A percentile compares a stretch with the other conserved stretches of the same genome.
phyloP scores from a whole-genome alignment of 2,797 vertebrate genomes.

The Leuciscus waleckii region DNA sequence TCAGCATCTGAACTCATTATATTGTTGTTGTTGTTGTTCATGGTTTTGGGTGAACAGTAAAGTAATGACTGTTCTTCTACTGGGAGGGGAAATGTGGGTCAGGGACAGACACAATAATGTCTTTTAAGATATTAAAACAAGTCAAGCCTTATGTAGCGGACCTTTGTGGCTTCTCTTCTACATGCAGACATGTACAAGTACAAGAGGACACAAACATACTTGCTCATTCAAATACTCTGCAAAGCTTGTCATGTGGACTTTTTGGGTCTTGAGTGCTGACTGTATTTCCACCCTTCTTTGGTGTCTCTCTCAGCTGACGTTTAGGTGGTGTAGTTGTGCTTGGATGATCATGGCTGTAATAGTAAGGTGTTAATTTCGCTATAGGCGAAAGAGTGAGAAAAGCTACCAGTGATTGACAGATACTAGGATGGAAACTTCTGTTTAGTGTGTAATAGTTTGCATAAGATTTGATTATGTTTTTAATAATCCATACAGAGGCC shows the following conservation, averaged over 20 bases:
- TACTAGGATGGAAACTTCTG: constrained; percentile 17
- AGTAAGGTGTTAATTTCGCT: constrained; percentile 69
- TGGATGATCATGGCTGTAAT: constrained; percentile 71
- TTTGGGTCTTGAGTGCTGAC: constrained; percentile 11
- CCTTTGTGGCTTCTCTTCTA: constrained; percentile 21
- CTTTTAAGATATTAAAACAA: constrained; percentile 43
- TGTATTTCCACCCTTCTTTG: background rate
- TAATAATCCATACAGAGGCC: background rate
- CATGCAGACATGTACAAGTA: background rate
- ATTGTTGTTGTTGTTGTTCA: constrained; percentile 7
- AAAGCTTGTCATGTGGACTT: constrained; percentile 35
- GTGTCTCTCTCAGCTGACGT: constrained; percentile 41
- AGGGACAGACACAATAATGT: constrained; percentile 24
- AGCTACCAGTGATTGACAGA: constrained; percentile 42
- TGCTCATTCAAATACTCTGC: background rate
- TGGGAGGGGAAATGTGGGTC: constrained; percentile 48
- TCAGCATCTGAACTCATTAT: constrained; percentile 25
- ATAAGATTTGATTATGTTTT: constrained; percentile 41
- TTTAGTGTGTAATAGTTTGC: constrained; percentile 28
- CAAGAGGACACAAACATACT: constrained; percentile 11
- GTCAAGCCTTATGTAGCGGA: constrained; percentile 34
- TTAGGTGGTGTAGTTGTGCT: constrained; percentile 47
- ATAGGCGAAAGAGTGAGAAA: constrained; percentile 59
- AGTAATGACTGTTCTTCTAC: constrained; percentile 36
- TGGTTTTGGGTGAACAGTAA: constrained; percentile 12